Percentiles rank a stretch among this genome's conserved stretches.
phyloP scores from a whole-genome alignment of 2,113 vertebrate genomes.

The Zosterops borbonicus region DNA sequence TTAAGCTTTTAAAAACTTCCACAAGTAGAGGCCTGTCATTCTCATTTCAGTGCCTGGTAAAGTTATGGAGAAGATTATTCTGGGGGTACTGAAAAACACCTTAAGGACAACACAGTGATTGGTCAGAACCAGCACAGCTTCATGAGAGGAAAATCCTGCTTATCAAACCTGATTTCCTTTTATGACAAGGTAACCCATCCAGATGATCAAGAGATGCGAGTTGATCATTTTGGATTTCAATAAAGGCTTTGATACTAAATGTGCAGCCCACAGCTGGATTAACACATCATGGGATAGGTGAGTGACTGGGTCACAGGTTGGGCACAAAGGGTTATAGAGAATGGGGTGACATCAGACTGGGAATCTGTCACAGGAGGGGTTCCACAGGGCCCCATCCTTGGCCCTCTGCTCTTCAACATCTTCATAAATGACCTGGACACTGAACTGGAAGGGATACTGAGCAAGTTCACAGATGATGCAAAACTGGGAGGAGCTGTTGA shows the following conservation, averaged over 20 bases:
- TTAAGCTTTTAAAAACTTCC: not conserved
- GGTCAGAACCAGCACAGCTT: not conserved
- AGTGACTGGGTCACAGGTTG: accelerated
- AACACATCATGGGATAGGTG: not conserved
- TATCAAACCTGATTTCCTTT: not conserved
- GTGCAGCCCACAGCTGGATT: not conserved
- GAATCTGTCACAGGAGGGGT: not conserved
- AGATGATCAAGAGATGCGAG: not conserved
- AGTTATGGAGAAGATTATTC: not conserved
- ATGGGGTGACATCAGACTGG: not conserved
- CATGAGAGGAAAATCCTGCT: not conserved
- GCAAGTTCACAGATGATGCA: not conserved
- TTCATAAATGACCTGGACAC: accelerated
- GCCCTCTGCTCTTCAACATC: not conserved
- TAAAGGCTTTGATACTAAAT: not conserved
- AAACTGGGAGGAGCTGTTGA: not conserved
- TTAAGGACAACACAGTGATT: not conserved
- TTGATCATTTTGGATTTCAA: not conserved
- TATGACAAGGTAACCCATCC: not conserved
- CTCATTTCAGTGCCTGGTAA: not conserved
- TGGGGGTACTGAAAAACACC: not conserved
- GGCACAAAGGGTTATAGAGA: not conserved
- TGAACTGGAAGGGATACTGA: not conserved
- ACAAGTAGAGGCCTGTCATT: not conserved
- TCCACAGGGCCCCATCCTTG: accelerated